These are phyloP conservation scores for Oscheius sp. DNA, from an alignment of 2,888 invertebrate species.

Conservation along the genomic window DNA sequence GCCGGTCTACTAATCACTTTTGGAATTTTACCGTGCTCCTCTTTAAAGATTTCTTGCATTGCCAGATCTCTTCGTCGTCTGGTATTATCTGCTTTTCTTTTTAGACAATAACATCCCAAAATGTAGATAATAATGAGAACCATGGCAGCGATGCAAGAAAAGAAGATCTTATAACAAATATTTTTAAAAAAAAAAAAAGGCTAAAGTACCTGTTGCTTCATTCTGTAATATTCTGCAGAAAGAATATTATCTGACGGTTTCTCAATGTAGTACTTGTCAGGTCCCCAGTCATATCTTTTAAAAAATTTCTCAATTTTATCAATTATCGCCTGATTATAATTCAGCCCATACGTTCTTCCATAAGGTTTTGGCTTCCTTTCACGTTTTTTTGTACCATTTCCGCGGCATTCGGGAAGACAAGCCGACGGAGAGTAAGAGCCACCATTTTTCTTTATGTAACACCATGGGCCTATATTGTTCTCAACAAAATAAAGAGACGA, in stretches of 20 bases:
- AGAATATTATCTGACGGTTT: slow-evolving; percentile 10
- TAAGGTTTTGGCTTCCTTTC: background rate
- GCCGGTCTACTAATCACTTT: slow-evolving; percentile 18
- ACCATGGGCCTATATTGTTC: slow-evolving; percentile 22
- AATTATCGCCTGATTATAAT: slow-evolving; percentile 1
- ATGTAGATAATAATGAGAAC: background rate
- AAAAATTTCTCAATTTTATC: slow-evolving; percentile 13
- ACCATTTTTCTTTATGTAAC: too few species aligned
- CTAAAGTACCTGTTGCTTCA: background rate
- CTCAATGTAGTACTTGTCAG: slow-evolving; percentile 5
- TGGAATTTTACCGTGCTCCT: slow-evolving; percentile 1
- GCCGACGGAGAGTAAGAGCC: background rate
- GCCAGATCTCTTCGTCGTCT: background rate
- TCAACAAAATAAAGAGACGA: background rate
- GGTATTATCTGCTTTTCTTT: slow-evolving; percentile 3
- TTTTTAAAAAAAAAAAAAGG: background rate
- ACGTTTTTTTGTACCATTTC: background rate
- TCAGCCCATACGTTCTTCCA: slow-evolving; percentile 2
- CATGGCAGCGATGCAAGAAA: background rate
- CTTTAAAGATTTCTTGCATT: slow-evolving; percentile 10
- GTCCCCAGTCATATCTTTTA: slow-evolving; percentile 2
- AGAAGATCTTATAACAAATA: slow-evolving; percentile 1
- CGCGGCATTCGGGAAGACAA: background rate
- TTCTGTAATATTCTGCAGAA: background rate
- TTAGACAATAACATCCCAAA: background rate